These are phyloP conservation scores for Paedocypris sp. DNA, from an alignment of 2,113 vertebrate genomes.

Conservation along the genomic window DNA sequence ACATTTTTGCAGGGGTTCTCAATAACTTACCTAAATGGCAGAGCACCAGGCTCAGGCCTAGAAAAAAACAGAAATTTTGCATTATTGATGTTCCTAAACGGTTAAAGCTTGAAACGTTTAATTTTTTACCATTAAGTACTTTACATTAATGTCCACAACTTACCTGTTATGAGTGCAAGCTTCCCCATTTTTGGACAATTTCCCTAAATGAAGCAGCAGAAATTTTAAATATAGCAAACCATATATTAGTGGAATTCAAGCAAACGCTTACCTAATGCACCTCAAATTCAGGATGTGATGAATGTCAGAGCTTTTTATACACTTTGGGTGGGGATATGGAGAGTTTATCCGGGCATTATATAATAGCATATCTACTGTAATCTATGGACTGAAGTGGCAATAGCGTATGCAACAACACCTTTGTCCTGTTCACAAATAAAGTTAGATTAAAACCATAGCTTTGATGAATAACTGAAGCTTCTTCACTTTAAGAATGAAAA, in stretches of 20 bases:
- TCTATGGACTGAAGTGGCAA: slow-evolving; percentile 13
- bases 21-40: slow-evolving; percentile 55
- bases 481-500: background rate
- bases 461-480: background rate
- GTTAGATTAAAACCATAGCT: background rate
- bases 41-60: slow-evolving; percentile 56
- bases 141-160: background rate
- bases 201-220: background rate
- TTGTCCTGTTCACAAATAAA: background rate
- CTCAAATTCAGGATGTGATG: background rate
- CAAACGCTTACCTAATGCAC: slow-evolving; percentile 6
- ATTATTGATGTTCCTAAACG: too few species aligned
- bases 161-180: slow-evolving; percentile 31
- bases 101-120: too few species aligned
- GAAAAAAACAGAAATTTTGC: too few species aligned
- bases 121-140: slow-evolving; percentile 37
- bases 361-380: slow-evolving; percentile 35
- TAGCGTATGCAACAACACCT: background rate
- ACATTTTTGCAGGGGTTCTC: too few species aligned
- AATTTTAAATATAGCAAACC: background rate
- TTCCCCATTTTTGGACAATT: slow-evolving; percentile 7
- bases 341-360: slow-evolving; percentile 11
- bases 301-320: slow-evolving; percentile 15
- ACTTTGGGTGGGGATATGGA: background rate
- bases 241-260: too few species aligned